Evolutionary conservation across 1,140 invertebrate genomes (phyloP), one percentile per base, ranked within the genome.

Genomic region (Hycleus cichorii): DNA sequence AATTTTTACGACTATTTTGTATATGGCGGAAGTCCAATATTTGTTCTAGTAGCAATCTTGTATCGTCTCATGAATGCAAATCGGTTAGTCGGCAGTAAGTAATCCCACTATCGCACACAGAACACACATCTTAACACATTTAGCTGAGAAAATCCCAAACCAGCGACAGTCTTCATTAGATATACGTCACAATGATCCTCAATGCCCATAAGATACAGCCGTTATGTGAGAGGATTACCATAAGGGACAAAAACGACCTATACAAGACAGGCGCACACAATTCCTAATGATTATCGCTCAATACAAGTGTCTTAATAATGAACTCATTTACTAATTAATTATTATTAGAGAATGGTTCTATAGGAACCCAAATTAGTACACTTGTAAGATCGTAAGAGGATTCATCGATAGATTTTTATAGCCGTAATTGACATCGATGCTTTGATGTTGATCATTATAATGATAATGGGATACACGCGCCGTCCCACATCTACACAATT

Each of bases 31-130:
- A 64, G 62, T 68, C 64, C 61, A 63, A 69, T 69, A 68, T 69
- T 69, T 68, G 64, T 68, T 62, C 57, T 57, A 64, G 62, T 56
- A 56, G 63, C 59, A 66, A 69, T 69, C 65, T 64, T 68, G 64
- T 66, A 68, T 65, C 66, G 66, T 59, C 63, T 65, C 66, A 69
- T 69, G 68, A 69, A 69, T 69, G 68, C 68, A 69, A 69, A 69
- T 68, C 52, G 63, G 58, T 57, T 66, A 52, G 59, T 67, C 59
- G 63, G 45, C 61, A 44, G 59, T 68, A 18, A 18, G 18, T 18
- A 69, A 68, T 68, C 66, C 62, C 57, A 53, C 60, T 69, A 67
- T 69, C 66, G 60, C 46, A 39, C 18, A 18, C 47, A 59, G 54
- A 65, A 67, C 65, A 67, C 65, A 64, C 65, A 67, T 67, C 65